Percentiles rank a stretch among this genome's conserved stretches.
These are phyloP conservation scores for Phataginus tricuspis DNA, from an alignment of 2,797 vertebrate genomes.

Conservation along the genomic window DNA sequence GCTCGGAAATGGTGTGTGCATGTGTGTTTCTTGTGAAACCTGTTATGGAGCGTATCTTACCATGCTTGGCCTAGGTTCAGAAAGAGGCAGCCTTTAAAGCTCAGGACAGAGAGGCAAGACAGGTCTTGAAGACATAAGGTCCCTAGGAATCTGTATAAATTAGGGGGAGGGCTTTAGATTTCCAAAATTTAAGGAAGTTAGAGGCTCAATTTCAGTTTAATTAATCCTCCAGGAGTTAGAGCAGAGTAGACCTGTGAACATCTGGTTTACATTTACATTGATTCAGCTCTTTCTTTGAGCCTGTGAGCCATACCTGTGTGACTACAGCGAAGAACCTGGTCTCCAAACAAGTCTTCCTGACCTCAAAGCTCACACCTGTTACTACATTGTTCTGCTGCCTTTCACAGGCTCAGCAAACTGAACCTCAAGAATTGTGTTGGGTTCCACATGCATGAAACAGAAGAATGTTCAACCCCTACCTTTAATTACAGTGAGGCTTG, in stretches of 20 bases:
- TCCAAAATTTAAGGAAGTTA: not conserved
- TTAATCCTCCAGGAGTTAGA: not conserved
- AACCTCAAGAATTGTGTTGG: not conserved
- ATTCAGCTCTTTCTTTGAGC: not conserved
- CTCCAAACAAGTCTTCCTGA: not conserved
- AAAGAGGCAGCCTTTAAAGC: not conserved
- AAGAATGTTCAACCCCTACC: not conserved
- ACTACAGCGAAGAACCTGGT: not conserved
- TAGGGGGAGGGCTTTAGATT: not conserved
- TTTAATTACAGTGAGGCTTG: not conserved
- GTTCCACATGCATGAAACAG: not conserved
- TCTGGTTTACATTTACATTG: not conserved
- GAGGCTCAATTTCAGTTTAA: not conserved
- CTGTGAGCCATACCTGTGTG: not conserved
- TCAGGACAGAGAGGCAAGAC: not conserved
- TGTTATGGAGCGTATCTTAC: not conserved
- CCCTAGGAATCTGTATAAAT: not conserved
- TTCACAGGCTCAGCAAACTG: not conserved
- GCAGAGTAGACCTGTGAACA: not conserved
- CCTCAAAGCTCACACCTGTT: not conserved
- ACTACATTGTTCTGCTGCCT: not conserved
- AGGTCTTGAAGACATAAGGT: not conserved
- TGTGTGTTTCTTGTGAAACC: not conserved
- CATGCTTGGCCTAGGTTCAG: not conserved
- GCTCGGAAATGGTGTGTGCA: not conserved